phyloP scores from a whole-genome alignment of 2,113 vertebrate genomes.

The Pseudopodoces humilis region DNA sequence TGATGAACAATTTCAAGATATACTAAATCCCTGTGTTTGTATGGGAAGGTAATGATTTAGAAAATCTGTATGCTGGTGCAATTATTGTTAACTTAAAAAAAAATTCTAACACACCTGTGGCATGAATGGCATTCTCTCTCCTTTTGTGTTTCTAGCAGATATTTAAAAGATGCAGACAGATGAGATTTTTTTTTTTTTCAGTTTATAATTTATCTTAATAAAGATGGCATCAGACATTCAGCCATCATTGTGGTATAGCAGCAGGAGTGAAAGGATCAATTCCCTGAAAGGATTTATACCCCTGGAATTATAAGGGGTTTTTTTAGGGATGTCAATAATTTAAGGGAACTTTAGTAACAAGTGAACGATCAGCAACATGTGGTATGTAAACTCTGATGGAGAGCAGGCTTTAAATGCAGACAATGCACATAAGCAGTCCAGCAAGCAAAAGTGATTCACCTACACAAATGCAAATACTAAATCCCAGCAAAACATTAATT shows the following conservation, averaged over 20 bases:
- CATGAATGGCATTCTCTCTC: constrained; percentile 57
- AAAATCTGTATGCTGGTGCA: constrained; percentile 65
- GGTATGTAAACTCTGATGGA: constrained; percentile 13
- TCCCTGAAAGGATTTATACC: not conserved
- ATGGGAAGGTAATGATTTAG: constrained; percentile 68
- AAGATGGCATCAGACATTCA: not conserved
- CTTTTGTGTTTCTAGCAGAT: constrained; percentile 62
- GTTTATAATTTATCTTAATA: constrained; percentile 6
- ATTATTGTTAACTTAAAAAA: constrained; percentile 67
- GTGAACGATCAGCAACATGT: constrained; percentile 51
- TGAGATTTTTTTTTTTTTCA: not conserved
- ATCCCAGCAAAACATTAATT: not conserved
- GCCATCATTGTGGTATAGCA: not conserved
- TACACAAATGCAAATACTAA: not conserved
- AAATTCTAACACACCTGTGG: constrained; percentile 35
- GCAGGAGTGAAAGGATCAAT: constrained; percentile 23
- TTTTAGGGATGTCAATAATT: constrained; percentile 6
- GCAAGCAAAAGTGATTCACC: not conserved
- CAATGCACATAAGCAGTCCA: constrained; percentile 13
- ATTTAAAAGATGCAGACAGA: constrained; percentile 42
- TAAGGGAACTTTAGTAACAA: not conserved
- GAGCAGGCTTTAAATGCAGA: not conserved
- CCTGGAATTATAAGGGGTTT: not conserved
- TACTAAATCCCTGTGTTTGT: constrained; percentile 35
- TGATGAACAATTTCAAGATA: not conserved